These are phyloP conservation scores for Actinemys pallida DNA, from an alignment of 2,113 vertebrate genomes.

Conservation along the genomic window DNA sequence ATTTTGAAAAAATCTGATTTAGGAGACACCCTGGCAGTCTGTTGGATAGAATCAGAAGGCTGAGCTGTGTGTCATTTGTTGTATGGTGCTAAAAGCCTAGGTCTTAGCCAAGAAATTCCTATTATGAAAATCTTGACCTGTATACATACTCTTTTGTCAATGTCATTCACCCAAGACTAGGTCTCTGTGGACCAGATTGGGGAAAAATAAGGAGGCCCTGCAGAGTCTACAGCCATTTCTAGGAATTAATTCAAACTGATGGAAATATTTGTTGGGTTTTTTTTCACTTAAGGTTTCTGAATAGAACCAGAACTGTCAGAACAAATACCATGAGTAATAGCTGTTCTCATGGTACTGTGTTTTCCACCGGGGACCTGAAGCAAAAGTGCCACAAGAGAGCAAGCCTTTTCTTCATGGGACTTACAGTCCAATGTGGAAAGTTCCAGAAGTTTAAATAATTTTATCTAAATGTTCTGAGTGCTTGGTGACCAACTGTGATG, in stretches of 20 bases:
- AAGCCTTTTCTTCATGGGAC: not conserved
- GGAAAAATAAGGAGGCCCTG: not conserved
- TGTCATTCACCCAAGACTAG: not conserved
- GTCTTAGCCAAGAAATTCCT: not conserved
- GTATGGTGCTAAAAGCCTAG: not conserved
- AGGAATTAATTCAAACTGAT: not conserved
- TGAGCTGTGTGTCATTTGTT: not conserved
- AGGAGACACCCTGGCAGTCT: not conserved
- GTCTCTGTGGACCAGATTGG: not conserved
- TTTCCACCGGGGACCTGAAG: not conserved
- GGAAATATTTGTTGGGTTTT: not conserved
- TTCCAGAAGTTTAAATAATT: not conserved
- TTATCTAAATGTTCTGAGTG: not conserved
- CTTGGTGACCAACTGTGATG: not conserved
- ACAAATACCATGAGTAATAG: not conserved
- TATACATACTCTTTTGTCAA: not conserved
- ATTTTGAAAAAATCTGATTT: not conserved
- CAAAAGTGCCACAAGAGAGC: not conserved
- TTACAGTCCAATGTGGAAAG: not conserved
- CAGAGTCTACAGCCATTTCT: not conserved
- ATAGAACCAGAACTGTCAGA: not conserved
- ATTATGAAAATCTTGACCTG: not conserved
- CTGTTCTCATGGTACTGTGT: accelerated
- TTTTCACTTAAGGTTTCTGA: not conserved
- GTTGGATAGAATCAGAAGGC: not conserved